Evolutionary conservation across 2,888 invertebrate genomes (phyloP).

Genomic region (Yponomeuta malinellus): DNA sequence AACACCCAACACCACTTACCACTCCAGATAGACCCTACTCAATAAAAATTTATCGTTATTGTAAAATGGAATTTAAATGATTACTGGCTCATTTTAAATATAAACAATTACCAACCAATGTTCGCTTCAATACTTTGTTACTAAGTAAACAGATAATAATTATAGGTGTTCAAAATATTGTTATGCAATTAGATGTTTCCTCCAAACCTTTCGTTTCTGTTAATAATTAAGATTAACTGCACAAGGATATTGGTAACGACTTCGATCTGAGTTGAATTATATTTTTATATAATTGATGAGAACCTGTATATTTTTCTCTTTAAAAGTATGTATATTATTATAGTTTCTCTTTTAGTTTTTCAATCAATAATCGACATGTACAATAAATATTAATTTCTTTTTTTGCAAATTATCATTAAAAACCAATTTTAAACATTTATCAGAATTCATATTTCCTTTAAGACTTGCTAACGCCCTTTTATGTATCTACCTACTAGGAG

Average conservation of each 20-base stretch:
- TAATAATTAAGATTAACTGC: conserved; percentile 66
- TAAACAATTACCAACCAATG: conserved; percentile 57
- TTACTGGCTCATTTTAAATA: conserved; percentile 68
- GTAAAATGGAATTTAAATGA: conserved; percentile 65
- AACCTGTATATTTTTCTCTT: conserved; percentile 65
- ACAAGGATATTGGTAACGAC: conserved; percentile 74
- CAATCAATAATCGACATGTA: conserved; percentile 74
- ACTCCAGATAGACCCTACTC: conserved; percentile 44
- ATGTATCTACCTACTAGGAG: neutral
- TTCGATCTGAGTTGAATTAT: conserved; percentile 74
- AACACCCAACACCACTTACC: conserved; percentile 20
- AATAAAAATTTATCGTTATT: conserved; percentile 61
- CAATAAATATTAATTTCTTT: conserved; percentile 69
- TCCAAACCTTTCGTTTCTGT: conserved; percentile 53
- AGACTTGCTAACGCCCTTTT: neutral
- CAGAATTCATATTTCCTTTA: conserved; percentile 10
- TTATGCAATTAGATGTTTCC: conserved; percentile 72
- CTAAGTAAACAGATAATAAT: conserved; percentile 43
- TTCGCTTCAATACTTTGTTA: conserved; percentile 71
- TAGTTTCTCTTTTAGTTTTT: conserved; percentile 28
- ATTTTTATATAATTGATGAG: conserved; percentile 63
- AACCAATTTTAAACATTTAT: conserved; percentile 69
- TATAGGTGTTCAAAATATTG: conserved; percentile 72
- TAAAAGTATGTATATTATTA: neutral
- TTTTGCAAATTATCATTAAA: conserved; percentile 73